Evolutionary conservation across 2,113 vertebrate genomes (phyloP).

Genomic region (Peromyscus leucopus): DNA sequence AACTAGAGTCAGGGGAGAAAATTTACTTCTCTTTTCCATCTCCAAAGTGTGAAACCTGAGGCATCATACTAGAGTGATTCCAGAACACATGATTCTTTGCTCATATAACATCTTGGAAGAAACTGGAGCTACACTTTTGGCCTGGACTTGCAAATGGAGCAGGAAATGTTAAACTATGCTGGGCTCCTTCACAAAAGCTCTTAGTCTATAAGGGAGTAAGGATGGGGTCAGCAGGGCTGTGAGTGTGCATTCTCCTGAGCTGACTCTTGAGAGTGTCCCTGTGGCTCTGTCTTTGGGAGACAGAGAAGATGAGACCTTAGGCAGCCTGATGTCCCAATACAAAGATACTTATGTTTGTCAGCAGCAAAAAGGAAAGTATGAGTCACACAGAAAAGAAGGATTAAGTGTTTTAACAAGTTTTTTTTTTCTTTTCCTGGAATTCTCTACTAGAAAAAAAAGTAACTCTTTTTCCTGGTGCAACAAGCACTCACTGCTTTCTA

Average conservation of each 20-base stretch:
- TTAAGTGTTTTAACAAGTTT: constrained; percentile 66
- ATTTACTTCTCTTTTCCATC: constrained; percentile 47
- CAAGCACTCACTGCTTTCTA: constrained; percentile 52
- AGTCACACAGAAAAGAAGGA: constrained; percentile 72
- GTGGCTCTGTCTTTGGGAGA: neutral
- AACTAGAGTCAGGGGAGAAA: constrained; percentile 22
- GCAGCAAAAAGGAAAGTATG: constrained; percentile 59
- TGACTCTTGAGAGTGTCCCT: constrained; percentile 61
- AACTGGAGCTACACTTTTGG: constrained; percentile 64
- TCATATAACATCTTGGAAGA: constrained; percentile 75
- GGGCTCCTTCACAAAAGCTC: constrained; percentile 72
- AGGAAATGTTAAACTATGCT: constrained; percentile 74
- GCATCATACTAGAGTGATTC: constrained; percentile 52
- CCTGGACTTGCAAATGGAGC: constrained; percentile 67
- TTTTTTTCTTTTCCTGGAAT: constrained; percentile 71
- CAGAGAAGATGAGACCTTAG: neutral
- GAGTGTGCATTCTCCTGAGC: constrained; percentile 52
- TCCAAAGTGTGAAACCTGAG: constrained; percentile 60
- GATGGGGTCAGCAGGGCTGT: constrained; percentile 72
- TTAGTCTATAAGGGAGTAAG: constrained; percentile 47
- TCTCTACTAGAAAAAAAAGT: constrained; percentile 59
- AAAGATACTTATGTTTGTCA: constrained; percentile 73
- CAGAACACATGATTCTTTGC: constrained; percentile 65
- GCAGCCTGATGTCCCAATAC: constrained; percentile 37
- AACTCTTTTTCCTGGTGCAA: constrained; percentile 34